Percentiles rank a stretch among this genome's conserved stretches.
phyloP scores from a whole-genome alignment of 2,113 vertebrate species.

The Oreochromis spilurus region DNA sequence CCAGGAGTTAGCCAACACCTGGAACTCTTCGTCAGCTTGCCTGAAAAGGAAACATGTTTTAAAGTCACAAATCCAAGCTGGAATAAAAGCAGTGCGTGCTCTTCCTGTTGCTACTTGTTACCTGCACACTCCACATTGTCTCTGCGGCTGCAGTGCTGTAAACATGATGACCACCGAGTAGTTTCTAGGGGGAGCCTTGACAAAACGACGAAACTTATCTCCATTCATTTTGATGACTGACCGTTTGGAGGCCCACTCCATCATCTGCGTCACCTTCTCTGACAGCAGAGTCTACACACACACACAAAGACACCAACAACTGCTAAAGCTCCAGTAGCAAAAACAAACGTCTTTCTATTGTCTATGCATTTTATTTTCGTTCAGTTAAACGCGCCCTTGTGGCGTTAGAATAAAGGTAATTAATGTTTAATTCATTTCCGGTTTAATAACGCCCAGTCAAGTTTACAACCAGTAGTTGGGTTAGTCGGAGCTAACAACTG shows the following conservation, averaged over 20 bases:
- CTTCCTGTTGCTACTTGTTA: constrained; percentile 45
- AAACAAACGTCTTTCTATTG: background rate
- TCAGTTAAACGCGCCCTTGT: background rate
- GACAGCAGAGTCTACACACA: constrained; percentile 83
- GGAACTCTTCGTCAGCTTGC: constrained; percentile 96
- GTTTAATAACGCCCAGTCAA: background rate
- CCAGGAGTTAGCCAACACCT: constrained; percentile 97
- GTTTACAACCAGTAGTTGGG: background rate
- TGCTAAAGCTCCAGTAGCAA: background rate
- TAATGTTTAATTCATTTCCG: background rate
- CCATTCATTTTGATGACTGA: constrained; percentile 93
- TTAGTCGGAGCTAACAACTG: background rate
- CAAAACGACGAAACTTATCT: constrained; percentile 92
- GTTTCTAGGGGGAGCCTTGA: constrained; percentile 93
- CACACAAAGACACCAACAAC: background rate
- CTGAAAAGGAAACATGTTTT: constrained; percentile 57
- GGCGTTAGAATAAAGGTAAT: background rate
- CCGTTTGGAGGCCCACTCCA: constrained; percentile 93
- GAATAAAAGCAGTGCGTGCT: background rate
- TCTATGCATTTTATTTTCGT: background rate
- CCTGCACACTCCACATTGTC: constrained; percentile 95
- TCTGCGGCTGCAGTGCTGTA: constrained; percentile 93
- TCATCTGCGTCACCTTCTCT: constrained; percentile 92
- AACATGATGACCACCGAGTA: constrained; percentile 97
- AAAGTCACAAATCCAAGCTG: background rate